phyloP scores from a whole-genome alignment of 2,888 invertebrate genomes.

The Alsophila aescularia region DNA sequence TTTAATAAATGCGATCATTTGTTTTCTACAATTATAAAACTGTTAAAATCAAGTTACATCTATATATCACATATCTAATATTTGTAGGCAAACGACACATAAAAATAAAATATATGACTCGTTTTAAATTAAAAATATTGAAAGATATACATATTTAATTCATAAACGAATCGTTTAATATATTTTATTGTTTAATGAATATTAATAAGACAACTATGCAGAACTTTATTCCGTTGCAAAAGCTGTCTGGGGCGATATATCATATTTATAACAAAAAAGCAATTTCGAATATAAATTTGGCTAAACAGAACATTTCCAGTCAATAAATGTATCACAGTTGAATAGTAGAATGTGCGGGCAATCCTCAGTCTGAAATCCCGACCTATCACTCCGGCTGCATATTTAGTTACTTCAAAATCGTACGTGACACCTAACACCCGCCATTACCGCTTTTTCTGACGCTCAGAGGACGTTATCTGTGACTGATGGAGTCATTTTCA shows the following conservation, averaged over 20 bases:
- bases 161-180: slow-evolving; percentile 20
- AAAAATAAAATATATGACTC: slow-evolving; percentile 8
- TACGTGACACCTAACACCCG: slow-evolving; percentile 68
- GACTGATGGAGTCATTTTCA: slow-evolving; percentile 80
- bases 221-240: slow-evolving; percentile 10
- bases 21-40: slow-evolving; percentile 20
- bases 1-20: slow-evolving; percentile 41
- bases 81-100: slow-evolving; percentile 9
- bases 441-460: slow-evolving; percentile 69
- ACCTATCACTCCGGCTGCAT: slow-evolving; percentile 45
- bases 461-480: slow-evolving; percentile 70
- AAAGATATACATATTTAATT: slow-evolving; percentile 12
- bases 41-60: slow-evolving; percentile 26
- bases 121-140: slow-evolving; percentile 13
- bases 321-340: slow-evolving; percentile 12
- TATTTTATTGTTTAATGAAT: slow-evolving; percentile 20
- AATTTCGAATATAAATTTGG: not conserved
- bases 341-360: slow-evolving; percentile 1
- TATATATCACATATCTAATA: slow-evolving; percentile 13
- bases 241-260: slow-evolving; percentile 9
- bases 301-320: slow-evolving; percentile 11
- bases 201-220: slow-evolving; percentile 25
- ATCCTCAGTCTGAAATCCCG: not conserved
- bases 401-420: slow-evolving; percentile 69
- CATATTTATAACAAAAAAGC: slow-evolving; percentile 6